Conservation (phyloP, 2,888 invertebrate genomes). For the Charanyca ferruginea region DNA sequence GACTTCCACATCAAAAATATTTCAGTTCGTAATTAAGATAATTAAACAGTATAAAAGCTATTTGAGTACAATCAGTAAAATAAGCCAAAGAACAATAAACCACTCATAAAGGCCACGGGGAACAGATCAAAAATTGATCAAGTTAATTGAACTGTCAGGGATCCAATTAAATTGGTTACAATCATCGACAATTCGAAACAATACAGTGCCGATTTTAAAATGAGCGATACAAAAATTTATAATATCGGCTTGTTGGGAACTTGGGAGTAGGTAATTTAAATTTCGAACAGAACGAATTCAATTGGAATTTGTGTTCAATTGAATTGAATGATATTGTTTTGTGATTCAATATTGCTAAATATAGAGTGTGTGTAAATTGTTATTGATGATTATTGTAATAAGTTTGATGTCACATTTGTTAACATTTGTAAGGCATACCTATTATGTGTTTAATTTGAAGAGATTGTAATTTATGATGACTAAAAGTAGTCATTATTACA, state of each 20-base stretch:
- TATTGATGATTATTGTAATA: neutral
- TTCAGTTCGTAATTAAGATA: slow-evolving; percentile 29
- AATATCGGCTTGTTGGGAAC: slow-evolving; percentile 34
- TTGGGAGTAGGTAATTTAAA: slow-evolving; percentile 38
- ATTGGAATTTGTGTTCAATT: slow-evolving; percentile 28
- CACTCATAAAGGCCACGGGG: slow-evolving; percentile 52
- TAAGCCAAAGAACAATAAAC: slow-evolving; percentile 60
- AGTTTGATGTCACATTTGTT: neutral
- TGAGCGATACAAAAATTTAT: slow-evolving; percentile 49
- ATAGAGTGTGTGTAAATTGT: slow-evolving; percentile 1
- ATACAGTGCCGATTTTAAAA: slow-evolving; percentile 62
- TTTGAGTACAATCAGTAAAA: slow-evolving; percentile 51
- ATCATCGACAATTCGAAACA: slow-evolving; percentile 63
- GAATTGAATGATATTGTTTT: slow-evolving; percentile 18
- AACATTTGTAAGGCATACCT: too few species aligned
- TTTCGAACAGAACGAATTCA: slow-evolving; percentile 27
- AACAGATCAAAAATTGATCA: slow-evolving; percentile 57
- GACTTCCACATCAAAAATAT: slow-evolving; percentile 10
- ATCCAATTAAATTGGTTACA: slow-evolving; percentile 63
- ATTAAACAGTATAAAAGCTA: slow-evolving; percentile 46
- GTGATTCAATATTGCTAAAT: slow-evolving; percentile 5
- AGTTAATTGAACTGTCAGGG: slow-evolving; percentile 64
- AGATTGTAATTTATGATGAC: neutral
- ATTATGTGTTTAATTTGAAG: too few species aligned
- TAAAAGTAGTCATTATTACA: neutral